These are phyloP conservation scores for Shargacucullia verbasci DNA, from an alignment of 2,888 invertebrate genomes.

Conservation along the genomic window DNA sequence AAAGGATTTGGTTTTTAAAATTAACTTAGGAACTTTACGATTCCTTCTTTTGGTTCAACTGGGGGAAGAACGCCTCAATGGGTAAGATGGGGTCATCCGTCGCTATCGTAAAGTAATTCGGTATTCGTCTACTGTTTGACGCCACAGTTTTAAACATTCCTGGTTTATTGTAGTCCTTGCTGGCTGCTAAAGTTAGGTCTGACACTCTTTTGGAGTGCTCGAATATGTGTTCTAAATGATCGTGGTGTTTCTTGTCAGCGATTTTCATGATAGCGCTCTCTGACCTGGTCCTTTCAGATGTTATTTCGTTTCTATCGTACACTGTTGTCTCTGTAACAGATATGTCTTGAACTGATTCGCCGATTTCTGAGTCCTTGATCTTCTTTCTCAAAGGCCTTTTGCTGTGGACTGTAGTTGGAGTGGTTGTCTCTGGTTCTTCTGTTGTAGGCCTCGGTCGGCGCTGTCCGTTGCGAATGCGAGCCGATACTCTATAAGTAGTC, in stretches of 20 bases:
- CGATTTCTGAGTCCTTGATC: conserved; percentile 77
- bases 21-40: conserved; percentile 76
- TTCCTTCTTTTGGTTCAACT: conserved; percentile 90
- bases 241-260: conserved; percentile 85
- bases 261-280: conserved; percentile 90
- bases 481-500: conserved; percentile 80
- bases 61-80: conserved; percentile 94
- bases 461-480: conserved; percentile 79
- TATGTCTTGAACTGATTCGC: conserved; percentile 81
- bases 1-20: conserved; percentile 78
- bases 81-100: conserved; percentile 94
- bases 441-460: conserved; percentile 76
- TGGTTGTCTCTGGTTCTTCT: conserved; percentile 76
- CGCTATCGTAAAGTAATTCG: conserved; percentile 92
- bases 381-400: conserved; percentile 80
- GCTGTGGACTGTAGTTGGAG: conserved; percentile 68
- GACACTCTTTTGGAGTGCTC: conserved; percentile 92
- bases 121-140: conserved; percentile 90
- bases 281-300: conserved; percentile 83
- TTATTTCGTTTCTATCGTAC: conserved; percentile 75
- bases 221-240: conserved; percentile 80
- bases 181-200: conserved; percentile 92
- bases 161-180: conserved; percentile 92
- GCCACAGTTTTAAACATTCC: conserved; percentile 92
- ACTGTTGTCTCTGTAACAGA: conserved; percentile 75